These are phyloP conservation scores for Hecatera dysodea DNA, from an alignment of 2,888 invertebrate genomes.

Conservation along the genomic window DNA sequence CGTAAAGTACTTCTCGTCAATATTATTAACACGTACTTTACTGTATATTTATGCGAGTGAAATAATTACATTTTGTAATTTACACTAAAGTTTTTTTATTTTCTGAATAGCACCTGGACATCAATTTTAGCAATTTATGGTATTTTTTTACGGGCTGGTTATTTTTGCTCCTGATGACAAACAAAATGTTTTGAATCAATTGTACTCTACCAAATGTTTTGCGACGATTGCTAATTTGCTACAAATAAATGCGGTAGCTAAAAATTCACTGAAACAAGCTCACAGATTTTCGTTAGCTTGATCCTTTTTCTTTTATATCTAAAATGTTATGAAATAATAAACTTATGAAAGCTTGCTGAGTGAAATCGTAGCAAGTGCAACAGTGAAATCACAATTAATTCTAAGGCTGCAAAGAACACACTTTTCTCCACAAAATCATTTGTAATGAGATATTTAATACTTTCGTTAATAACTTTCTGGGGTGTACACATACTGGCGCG, in stretches of 20 bases:
- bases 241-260: no score
- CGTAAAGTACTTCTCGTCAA: slow-evolving; percentile 25
- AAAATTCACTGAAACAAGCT: not conserved
- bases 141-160: not conserved
- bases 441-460: slow-evolving; percentile 41
- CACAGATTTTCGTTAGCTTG: not conserved
- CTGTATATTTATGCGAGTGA: slow-evolving; percentile 14
- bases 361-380: not conserved
- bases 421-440: slow-evolving; percentile 19
- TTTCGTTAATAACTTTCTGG: slow-evolving; percentile 54
- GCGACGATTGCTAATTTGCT: not conserved
- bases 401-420: not conserved
- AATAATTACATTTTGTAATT: slow-evolving; percentile 22
- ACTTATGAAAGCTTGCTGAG: not conserved
- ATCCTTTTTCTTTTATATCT: no score
- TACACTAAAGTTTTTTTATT: slow-evolving; percentile 6
- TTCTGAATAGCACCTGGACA: not conserved
- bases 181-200: not conserved
- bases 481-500: slow-evolving; percentile 61
- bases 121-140: not conserved
- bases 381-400: not conserved
- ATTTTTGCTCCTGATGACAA: not conserved
- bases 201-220: not conserved
- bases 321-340: no score
- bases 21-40: slow-evolving; percentile 33